Evolutionary conservation across 2,888 invertebrate genomes (phyloP).

Genomic region (Caenorhabditis japonica): DNA sequence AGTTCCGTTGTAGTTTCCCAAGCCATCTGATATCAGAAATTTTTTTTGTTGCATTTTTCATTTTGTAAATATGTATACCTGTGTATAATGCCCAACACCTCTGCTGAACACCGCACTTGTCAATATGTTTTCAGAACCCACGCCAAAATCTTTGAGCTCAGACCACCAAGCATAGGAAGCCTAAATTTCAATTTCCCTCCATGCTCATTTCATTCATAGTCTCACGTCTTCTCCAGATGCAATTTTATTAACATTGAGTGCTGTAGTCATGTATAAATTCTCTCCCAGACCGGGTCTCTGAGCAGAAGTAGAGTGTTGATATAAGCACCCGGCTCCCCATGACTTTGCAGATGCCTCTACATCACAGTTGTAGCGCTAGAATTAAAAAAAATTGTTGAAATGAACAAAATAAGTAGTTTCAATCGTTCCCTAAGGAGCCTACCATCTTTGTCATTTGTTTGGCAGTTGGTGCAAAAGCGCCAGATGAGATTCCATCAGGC

Average conservation of each 20-base stretch:
- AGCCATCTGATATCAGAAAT: slow-evolving; percentile 42
- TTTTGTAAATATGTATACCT: background rate
- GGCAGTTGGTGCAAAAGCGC: slow-evolving; percentile 42
- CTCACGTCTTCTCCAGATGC: slow-evolving; percentile 36
- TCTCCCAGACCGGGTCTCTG: slow-evolving; percentile 52
- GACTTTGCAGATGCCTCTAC: slow-evolving; percentile 55
- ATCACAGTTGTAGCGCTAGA: slow-evolving; percentile 44
- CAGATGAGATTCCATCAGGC: slow-evolving; percentile 45
- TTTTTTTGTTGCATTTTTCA: background rate
- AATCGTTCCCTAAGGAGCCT: background rate
- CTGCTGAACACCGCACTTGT: slow-evolving; percentile 30
- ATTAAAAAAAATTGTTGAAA: background rate
- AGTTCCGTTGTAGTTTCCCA: slow-evolving; percentile 56
- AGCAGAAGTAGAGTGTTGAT: slow-evolving; percentile 42
- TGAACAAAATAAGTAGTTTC: background rate
- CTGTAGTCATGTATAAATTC: slow-evolving; percentile 54
- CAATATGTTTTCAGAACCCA: slow-evolving; percentile 46
- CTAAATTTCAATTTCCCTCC: slow-evolving; percentile 8
- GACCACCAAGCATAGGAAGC: slow-evolving; percentile 59
- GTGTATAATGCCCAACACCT: slow-evolving; percentile 58
- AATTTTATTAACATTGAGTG: slow-evolving; percentile 26
- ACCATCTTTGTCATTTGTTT: slow-evolving; percentile 50
- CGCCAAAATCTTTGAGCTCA: slow-evolving; percentile 60
- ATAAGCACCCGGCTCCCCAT: slow-evolving; percentile 54
- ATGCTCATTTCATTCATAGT: background rate